phyloP scores from a whole-genome alignment of 2,797 vertebrate species.

The Acanthis flammea region DNA sequence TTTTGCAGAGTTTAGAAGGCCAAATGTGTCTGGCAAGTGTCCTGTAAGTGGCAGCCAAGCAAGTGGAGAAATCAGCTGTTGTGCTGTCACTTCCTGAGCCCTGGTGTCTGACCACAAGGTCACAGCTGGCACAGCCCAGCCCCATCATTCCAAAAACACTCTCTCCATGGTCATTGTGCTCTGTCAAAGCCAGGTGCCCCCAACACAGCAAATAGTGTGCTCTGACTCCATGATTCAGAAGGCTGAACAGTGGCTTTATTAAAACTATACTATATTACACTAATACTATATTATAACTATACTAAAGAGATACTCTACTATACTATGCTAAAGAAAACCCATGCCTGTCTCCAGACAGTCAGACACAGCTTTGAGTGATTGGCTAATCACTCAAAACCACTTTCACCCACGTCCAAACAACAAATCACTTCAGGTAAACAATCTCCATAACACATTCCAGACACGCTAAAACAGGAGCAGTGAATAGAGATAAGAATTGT shows the following conservation, averaged over 20 bases:
- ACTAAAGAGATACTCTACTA: background rate
- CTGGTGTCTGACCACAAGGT: background rate
- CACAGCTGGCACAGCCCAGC: background rate
- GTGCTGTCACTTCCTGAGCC: background rate
- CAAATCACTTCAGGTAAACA: background rate
- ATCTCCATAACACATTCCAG: background rate
- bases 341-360: background rate
- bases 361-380: background rate
- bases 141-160: background rate
- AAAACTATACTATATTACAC: background rate
- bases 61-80: background rate
- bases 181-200: background rate
- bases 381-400: background rate
- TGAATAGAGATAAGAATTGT: background rate
- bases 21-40: background rate
- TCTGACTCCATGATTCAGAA: background rate
- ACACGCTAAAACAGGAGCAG: background rate
- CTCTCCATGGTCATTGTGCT: background rate
- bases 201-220: background rate
- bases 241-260: background rate
- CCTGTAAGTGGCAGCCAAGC: background rate
- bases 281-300: background rate
- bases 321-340: background rate
- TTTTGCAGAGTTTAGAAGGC: background rate
- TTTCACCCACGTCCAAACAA: background rate